These are phyloP conservation scores for Muschampia plurimacula DNA, from an alignment of 2,888 invertebrate genomes.

Conservation along the genomic window DNA sequence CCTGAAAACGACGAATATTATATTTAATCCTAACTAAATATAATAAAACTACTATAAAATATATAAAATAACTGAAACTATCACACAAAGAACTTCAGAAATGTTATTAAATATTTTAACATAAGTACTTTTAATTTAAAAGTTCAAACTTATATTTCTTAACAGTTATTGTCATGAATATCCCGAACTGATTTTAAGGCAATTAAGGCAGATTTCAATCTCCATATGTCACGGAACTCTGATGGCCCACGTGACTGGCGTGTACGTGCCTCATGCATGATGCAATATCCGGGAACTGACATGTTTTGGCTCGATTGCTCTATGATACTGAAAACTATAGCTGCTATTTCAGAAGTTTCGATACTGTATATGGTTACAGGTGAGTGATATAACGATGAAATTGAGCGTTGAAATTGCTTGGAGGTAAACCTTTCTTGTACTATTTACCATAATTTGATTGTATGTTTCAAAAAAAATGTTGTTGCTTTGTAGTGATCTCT, in stretches of 20 bases:
- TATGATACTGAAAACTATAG: constrained; percentile 8
- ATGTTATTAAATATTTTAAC: no score
- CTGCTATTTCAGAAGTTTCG: neutral
- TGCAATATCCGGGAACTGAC: constrained; percentile 31
- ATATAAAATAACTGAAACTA: no score
- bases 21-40: no score
- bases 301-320: neutral
- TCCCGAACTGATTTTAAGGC: constrained; percentile 10
- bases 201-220: constrained; percentile 34
- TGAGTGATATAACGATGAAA: neutral
- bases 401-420: neutral
- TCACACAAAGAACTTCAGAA: no score
- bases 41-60: no score
- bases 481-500: no score
- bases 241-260: constrained; percentile 19
- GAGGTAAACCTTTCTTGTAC: no score
- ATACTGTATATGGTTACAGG: neutral
- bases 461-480: no score
- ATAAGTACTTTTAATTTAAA: no score
- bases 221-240: constrained; percentile 14
- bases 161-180: neutral
- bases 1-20: no score
- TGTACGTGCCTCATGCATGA: constrained; percentile 21
- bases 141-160: neutral
- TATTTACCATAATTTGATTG: no score